These are phyloP conservation scores for Amphiduros pacificus DNA, from an alignment of 2,888 invertebrate genomes.

Conservation along the genomic window DNA sequence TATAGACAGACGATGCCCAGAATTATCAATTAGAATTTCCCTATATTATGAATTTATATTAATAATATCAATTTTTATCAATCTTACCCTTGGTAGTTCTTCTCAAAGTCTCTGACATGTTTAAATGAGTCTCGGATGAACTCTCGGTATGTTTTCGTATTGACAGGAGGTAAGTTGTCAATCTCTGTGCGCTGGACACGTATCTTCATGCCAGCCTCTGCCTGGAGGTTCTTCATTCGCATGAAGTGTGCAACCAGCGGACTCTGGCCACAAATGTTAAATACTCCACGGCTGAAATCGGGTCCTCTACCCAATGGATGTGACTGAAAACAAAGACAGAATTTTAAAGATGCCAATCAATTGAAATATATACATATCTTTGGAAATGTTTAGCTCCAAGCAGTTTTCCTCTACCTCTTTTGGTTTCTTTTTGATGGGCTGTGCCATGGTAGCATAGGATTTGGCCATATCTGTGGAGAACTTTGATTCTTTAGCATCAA, in stretches of 20 bases:
- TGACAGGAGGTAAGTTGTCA: slow-evolving; percentile 49
- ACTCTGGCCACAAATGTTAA: slow-evolving; percentile 50
- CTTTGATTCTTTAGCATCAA: not conserved
- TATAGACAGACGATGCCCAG: no score
- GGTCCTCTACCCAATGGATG: slow-evolving; percentile 53
- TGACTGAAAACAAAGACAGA: slow-evolving; percentile 34
- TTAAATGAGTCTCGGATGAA: slow-evolving; percentile 47
- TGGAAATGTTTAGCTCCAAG: no score
- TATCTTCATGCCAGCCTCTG: slow-evolving; percentile 40
- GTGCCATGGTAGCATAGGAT: slow-evolving; percentile 1
- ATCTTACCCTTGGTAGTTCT: slow-evolving; percentile 48
- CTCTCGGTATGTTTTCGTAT: slow-evolving; percentile 51
- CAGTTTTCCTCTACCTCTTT: slow-evolving; percentile 1
- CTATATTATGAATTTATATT: no score
- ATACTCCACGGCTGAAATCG: slow-evolving; percentile 42
- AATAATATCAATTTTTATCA: not conserved
- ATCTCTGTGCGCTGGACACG: slow-evolving; percentile 49
- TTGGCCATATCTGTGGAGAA: slow-evolving; percentile 1
- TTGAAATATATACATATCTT: no score
- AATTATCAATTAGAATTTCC: no score
- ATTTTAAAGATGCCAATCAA: no score
- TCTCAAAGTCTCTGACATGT: slow-evolving; percentile 40
- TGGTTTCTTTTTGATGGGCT: not conserved
- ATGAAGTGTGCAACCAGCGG: slow-evolving; percentile 56
- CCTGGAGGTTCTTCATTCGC: slow-evolving; percentile 40